phyloP scores from a whole-genome alignment of 1,140 invertebrate species.

The Hestina assimilis region DNA sequence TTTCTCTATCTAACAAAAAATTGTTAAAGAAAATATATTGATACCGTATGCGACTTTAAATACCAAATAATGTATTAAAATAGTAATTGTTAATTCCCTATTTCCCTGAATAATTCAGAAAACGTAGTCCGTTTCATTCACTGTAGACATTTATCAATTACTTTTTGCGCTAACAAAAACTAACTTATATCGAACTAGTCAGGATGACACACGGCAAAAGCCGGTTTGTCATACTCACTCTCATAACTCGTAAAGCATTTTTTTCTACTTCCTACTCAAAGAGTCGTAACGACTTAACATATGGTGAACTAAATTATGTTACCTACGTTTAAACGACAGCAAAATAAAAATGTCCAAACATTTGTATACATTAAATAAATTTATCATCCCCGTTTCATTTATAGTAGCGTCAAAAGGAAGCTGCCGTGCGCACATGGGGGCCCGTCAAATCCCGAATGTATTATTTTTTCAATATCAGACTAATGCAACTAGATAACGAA shows the following conservation, averaged over 20 bases:
- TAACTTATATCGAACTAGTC: constrained; percentile 39
- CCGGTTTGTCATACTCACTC: constrained; percentile 60
- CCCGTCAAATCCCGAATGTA: constrained; percentile 69
- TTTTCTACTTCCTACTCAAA: constrained; percentile 69
- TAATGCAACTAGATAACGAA: constrained; percentile 66
- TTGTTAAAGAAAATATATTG: not conserved
- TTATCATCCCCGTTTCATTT: constrained; percentile 67
- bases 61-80: constrained; percentile 13
- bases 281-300: constrained; percentile 60
- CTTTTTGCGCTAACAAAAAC: constrained; percentile 41
- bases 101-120: constrained; percentile 51
- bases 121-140: constrained; percentile 40
- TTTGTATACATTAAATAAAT: constrained; percentile 78
- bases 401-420: constrained; percentile 63
- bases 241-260: constrained; percentile 71
- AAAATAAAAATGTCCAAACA: constrained; percentile 78
- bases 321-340: constrained; percentile 67
- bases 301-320: constrained; percentile 75
- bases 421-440: constrained; percentile 70
- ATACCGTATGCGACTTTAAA: not conserved
- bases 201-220: constrained; percentile 49
- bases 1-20: too few species aligned
- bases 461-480: constrained; percentile 72
- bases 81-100: constrained; percentile 27
- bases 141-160: constrained; percentile 50